phyloP scores from a whole-genome alignment of 2,113 vertebrate genomes.

The Alligator mississippiensis region DNA sequence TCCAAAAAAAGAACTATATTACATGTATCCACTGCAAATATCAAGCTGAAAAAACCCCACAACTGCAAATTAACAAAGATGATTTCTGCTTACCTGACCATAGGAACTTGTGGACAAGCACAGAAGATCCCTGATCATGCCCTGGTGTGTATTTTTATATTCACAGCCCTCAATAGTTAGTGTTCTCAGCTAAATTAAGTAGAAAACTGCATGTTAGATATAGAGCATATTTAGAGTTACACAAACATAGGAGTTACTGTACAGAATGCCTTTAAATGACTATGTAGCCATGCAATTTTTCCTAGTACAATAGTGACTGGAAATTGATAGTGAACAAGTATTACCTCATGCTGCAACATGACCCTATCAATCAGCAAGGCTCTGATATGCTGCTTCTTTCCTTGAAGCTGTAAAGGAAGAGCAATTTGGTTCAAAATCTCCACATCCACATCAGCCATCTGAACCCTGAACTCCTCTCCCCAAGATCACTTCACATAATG shows the following conservation, averaged over 20 bases:
- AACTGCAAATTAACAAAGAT: neutral
- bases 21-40: neutral
- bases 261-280: neutral
- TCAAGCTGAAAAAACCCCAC: neutral
- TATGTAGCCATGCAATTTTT: neutral
- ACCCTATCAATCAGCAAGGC: slow-evolving; percentile 95
- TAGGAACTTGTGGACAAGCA: slow-evolving; percentile 96
- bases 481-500: neutral
- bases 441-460: neutral
- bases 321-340: neutral
- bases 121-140: slow-evolving; percentile 92
- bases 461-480: neutral
- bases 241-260: neutral
- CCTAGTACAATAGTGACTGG: neutral
- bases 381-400: slow-evolving; percentile 96
- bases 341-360: slow-evolving; percentile 97
- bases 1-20: neutral
- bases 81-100: slow-evolving; percentile 85
- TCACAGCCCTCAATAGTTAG: slow-evolving; percentile 94
- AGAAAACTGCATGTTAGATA: slow-evolving; percentile 33
- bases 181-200: slow-evolving; percentile 85
- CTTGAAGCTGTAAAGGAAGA: slow-evolving; percentile 87
- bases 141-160: slow-evolving; percentile 91
- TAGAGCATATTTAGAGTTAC: slow-evolving; percentile 1
- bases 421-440: neutral